Percentiles rank a stretch among this genome's conserved stretches.
phyloP scores from a whole-genome alignment of 2,113 vertebrate species.

The Cryptomyrus ogoouensis region DNA sequence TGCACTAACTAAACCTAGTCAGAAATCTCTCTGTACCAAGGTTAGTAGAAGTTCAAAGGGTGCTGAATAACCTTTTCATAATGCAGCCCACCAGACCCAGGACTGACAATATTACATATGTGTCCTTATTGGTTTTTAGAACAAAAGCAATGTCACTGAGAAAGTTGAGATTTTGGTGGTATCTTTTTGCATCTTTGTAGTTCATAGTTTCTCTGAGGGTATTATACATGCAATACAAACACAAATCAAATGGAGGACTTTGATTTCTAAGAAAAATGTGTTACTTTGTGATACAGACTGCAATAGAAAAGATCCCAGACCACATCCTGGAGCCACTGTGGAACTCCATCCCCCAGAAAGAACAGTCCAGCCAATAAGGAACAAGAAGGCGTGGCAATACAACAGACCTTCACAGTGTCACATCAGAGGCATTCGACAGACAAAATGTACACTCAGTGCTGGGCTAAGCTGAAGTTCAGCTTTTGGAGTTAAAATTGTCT shows the following conservation, averaged over 20 bases:
- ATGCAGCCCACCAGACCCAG: not conserved
- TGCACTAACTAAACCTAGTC: not conserved
- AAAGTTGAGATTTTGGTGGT: not conserved
- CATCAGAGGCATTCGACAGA: not conserved
- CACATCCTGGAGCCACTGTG: slow-evolving; percentile 83
- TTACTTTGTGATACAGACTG: slow-evolving; percentile 55
- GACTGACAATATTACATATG: not conserved
- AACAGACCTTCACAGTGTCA: not conserved
- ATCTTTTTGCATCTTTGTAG: not conserved
- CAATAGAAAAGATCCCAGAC: slow-evolving; percentile 79
- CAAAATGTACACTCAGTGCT: not conserved
- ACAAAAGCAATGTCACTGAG: not conserved
- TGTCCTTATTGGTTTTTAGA: not conserved
- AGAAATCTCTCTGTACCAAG: not conserved
- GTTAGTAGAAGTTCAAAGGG: not conserved
- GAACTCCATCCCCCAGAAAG: slow-evolving; percentile 52
- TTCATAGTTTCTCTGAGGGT: not conserved
- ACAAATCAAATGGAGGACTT: not conserved
- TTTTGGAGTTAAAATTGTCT: not conserved
- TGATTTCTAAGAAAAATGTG: not conserved
- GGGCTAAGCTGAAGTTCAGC: not conserved
- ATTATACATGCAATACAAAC: not conserved
- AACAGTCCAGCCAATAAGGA: slow-evolving; percentile 42
- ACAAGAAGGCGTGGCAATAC: not conserved
- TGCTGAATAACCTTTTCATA: not conserved